Evolutionary conservation across 2,888 invertebrate genomes (phyloP), one percentile per base, ranked within the genome.

Genomic region (Baronia brevicornis): DNA sequence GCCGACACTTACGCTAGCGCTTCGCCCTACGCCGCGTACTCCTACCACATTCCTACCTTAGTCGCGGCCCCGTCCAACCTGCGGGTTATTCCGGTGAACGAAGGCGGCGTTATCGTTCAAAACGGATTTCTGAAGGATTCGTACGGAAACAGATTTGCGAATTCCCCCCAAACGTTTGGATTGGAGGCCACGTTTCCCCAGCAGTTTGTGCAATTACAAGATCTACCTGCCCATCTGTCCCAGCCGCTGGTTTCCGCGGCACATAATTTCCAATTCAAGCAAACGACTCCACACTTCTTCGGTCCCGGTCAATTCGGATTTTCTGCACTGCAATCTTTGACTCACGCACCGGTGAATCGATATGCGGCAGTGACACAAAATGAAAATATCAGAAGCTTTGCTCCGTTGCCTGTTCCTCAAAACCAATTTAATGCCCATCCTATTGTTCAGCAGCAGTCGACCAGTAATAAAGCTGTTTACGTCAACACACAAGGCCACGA

Each of bases 121-220:
- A 68, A 67, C 33, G 63, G 61, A 10, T 67, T 59, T 14, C 50
- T 82, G 37, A 75, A 63, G 44, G 84, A 84, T 44, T 84, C 84
- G 1, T 84, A 84, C 39, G 84, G 84, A 11, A 79, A 84, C 30
- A 61, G 57, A 42, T 80, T 68, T 40, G 61, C 69, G 14, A 65
- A 59, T 33, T 47, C 62, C 1, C 74, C 77, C 15, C 73, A 73
- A 33, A 40, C 61, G 8, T 37, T 70, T 2, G 54, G 71, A 1
- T 80, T 77, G 35, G 73, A 65, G 39, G 48, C 65, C 9, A 61
- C 63, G 3, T 62, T 68, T 33, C 77, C 80, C 4, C 80, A 79
- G 41, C 73, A 80, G 42, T 84, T 57, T 44, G 62, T 82, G 28
- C 62, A 68, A 32, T 56, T 82, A 9, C 82, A 82, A 51, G 73